Base-by-base conservation (phyloP, 92 coral and sea anemone genomes). In the Isaurus tuberculatus region DNA sequence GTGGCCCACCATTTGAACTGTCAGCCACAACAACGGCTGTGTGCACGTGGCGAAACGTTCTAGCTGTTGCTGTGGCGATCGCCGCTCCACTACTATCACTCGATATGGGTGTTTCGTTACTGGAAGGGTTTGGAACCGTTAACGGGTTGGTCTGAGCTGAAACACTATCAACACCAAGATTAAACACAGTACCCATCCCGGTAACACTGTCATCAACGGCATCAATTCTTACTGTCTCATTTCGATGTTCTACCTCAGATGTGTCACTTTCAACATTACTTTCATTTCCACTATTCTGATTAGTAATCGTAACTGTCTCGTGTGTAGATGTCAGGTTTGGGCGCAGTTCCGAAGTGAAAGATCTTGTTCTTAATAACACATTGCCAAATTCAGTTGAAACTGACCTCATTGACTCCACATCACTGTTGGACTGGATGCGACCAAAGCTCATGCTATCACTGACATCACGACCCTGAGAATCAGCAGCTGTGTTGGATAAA, bases 1-100 rank as follows among this genome's bases (percentile, higher is more conserved):
- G 98, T 30, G 98, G 95, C 25, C 95, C 95, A 28, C 93, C 94
- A 42, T 83, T 84, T 3, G 88, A 82, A 2, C 95, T 96, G 53
- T 92, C 95, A 19, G 94, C 93, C 33, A 90, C 90, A 15, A 93
- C 93, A 61, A 91, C 93, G 0, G 94, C 98, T 11, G 97, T 91
- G 72, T 91, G 97, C 23, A 93, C 98, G 79, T 93, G 98, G 5
- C 98, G 80, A 68, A 89, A 91, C 33, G 98, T 93, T 53, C 98
- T 83, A 9, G 98, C 98, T 19, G 98, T 93, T 64, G 98, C 98
- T 60, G 98, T 93, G 19, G 98, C 98, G 49, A 93, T 89, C 10
- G 98, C 94, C 22, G 98, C 91, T 13, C 98, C 98, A 60, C 86
- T 86, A 34, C 93, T 91, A 73, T 87, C 91, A 48, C 85, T 81